Conservation (phyloP, 1,140 invertebrate species). For the Drosophila paulistorum region DNA sequence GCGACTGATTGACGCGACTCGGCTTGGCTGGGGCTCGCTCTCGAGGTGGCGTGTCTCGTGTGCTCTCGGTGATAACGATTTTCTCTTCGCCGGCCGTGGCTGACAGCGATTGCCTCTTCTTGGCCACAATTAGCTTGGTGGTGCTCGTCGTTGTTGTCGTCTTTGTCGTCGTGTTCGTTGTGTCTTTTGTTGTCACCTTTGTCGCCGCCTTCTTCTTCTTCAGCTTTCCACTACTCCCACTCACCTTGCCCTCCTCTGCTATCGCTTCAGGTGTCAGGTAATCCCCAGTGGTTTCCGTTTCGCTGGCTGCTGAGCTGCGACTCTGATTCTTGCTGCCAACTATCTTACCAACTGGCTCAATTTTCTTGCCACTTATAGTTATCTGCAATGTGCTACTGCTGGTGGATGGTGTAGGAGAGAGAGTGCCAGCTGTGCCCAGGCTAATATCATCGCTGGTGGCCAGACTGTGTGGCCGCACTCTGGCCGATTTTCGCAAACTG, state of each 20-base stretch:
- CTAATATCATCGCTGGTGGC: constrained; percentile 60
- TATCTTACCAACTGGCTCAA: constrained; percentile 50
- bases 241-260: constrained; percentile 18
- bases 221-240: constrained; percentile 14
- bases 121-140: constrained; percentile 70
- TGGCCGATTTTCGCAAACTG: constrained; percentile 59
- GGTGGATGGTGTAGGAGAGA: constrained; percentile 25
- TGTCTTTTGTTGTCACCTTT: constrained; percentile 54
- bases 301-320: constrained; percentile 50
- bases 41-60: constrained; percentile 71
- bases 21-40: constrained; percentile 80
- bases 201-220: constrained; percentile 32
- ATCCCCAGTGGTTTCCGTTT: constrained; percentile 70
- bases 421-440: constrained; percentile 34
- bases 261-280: constrained; percentile 63
- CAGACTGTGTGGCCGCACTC: constrained; percentile 65
- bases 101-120: constrained; percentile 46
- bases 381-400: constrained; percentile 68
- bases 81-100: constrained; percentile 54
- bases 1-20: constrained; percentile 50
- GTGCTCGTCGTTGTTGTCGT: constrained; percentile 40
- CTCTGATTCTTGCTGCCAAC: constrained; percentile 38
- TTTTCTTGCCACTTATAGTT: constrained; percentile 78
- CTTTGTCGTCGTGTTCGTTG: constrained; percentile 27
- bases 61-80: constrained; percentile 79